Evolutionary conservation across 2,797 vertebrate genomes (phyloP).

Genomic region (Todus mexicanus): DNA sequence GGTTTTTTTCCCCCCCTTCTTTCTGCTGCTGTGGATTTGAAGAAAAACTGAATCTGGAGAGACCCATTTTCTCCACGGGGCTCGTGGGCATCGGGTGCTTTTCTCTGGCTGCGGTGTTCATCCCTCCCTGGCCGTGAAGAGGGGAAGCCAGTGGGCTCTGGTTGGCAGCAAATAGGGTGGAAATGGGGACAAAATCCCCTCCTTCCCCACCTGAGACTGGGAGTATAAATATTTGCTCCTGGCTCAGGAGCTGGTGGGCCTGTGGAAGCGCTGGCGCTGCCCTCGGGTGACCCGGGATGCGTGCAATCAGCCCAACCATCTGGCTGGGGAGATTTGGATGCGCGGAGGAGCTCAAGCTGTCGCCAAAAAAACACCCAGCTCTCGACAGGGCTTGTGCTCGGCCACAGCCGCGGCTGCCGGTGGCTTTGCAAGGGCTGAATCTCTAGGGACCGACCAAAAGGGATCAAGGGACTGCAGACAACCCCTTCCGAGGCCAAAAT

Average conservation of each 20-base stretch:
- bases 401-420: not conserved
- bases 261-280: not conserved
- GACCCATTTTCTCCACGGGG: accelerated
- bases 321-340: not conserved
- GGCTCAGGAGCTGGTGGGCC: accelerated
- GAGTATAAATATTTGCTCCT: not conserved
- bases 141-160: not conserved
- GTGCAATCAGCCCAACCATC: not conserved
- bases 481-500: accelerated
- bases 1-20: not conserved
- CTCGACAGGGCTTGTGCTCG: accelerated
- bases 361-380: not conserved
- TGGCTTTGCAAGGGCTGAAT: not conserved
- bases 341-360: not conserved
- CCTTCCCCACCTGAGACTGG: accelerated
- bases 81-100: not conserved
- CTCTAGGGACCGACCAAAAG: accelerated
- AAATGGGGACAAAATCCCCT: not conserved
- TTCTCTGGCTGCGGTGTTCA: accelerated
- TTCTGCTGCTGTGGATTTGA: not conserved
- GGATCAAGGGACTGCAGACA: not conserved
- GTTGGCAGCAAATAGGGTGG: not conserved
- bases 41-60: not conserved
- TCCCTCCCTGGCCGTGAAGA: not conserved
- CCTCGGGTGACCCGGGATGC: not conserved